phyloP scores from a whole-genome alignment of 2,113 vertebrate species.

The Dasyprocta punctata region DNA sequence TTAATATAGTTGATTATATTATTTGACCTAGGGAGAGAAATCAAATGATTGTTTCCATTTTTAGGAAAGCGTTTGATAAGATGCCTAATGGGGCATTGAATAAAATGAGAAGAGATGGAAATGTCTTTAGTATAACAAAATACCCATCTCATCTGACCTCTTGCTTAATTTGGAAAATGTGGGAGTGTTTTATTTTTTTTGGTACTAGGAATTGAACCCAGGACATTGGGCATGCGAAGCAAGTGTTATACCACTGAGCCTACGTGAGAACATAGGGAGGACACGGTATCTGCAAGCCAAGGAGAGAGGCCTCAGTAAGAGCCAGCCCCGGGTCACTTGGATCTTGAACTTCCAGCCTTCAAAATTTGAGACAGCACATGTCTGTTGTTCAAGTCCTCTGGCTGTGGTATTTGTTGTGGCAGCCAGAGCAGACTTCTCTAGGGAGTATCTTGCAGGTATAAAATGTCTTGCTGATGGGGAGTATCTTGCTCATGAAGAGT shows the following conservation, averaged over 20 bases:
- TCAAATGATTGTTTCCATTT: neutral
- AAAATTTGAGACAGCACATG: neutral
- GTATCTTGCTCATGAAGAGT: neutral
- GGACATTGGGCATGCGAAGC: neutral
- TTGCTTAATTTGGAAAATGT: neutral
- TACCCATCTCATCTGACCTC: neutral
- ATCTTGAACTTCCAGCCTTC: neutral
- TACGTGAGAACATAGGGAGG: neutral
- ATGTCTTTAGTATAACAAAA: neutral
- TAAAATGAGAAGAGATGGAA: neutral
- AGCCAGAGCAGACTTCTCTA: neutral
- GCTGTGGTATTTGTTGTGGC: neutral
- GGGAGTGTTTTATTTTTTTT: neutral
- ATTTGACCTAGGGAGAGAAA: neutral
- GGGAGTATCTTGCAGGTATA: neutral
- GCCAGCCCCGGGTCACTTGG: neutral
- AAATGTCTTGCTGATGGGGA: neutral
- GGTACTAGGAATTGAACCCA: neutral
- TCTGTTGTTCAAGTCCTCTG: neutral
- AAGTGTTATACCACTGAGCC: neutral
- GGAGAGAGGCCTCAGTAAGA: neutral
- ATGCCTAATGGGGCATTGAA: neutral
- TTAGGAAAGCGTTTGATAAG: neutral
- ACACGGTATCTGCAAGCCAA: neutral
- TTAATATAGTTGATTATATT: neutral